Percentiles rank a stretch among this genome's conserved stretches.
phyloP scores from a whole-genome alignment of 2,888 invertebrate genomes.

The Xestoiulus laeticollis region DNA sequence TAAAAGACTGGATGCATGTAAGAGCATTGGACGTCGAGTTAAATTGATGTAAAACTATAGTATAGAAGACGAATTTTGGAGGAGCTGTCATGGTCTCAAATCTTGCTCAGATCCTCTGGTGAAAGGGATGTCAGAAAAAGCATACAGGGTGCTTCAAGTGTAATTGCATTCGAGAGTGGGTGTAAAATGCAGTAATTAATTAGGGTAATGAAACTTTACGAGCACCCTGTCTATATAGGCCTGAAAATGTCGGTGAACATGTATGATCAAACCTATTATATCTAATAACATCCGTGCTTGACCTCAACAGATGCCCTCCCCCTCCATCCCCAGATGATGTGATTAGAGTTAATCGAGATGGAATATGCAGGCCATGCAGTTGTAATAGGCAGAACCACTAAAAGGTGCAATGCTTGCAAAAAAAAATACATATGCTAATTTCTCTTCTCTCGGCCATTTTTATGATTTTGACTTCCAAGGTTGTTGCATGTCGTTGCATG shows the following conservation, averaged over 20 bases:
- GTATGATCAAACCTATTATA: background rate
- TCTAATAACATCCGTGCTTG: constrained; percentile 10
- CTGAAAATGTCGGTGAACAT: background rate
- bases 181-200: background rate
- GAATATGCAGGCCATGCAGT: background rate
- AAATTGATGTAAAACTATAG: background rate
- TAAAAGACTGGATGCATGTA: background rate
- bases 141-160: background rate
- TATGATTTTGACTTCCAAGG: background rate
- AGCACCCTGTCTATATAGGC: background rate
- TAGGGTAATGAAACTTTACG: background rate
- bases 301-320: background rate
- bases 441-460: background rate
- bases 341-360: background rate
- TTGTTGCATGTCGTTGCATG: background rate
- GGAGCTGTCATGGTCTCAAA: background rate
- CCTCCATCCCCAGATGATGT: background rate
- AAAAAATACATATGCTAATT: background rate
- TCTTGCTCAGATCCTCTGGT: background rate
- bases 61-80: background rate
- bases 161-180: background rate
- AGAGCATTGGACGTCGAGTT: background rate
- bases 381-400: background rate
- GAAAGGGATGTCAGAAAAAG: background rate
- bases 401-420: background rate